Evolutionary conservation across 2,113 vertebrate species (phyloP), one percentile per base, ranked within the genome.

Genomic region (Sinocyclocheilus rhinocerous): DNA sequence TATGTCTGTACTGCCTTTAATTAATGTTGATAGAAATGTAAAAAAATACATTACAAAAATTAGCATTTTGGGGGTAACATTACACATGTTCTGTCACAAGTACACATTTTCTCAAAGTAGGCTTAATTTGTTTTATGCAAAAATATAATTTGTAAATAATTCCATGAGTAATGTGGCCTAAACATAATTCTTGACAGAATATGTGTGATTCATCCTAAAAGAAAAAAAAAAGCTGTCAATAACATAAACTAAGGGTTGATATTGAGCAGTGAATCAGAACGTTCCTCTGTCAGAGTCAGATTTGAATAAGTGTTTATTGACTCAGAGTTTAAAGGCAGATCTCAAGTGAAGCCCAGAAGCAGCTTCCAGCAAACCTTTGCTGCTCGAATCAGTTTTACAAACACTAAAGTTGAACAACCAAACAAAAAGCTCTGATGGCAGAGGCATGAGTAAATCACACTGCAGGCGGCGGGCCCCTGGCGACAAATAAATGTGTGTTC

Each of bases 241-340:
- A 2, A 33, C 15, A 33, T 7, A 26, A 69, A 29, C 39, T 18
- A 33, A 33, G 26, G 29, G 7, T 9, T 69, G 65, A 69, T 33
- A 69, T 33, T 33, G 26, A 69, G 65, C 26, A 8, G 26, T 69
- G 29, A 9, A 20, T 39, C 29, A 70, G 16, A 69, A 20, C 39
- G 15, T 29, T 16, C 29, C 18, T 36, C 18, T 36, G 0, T 48
- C 9, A 20, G 18, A 20, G 36, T 72, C 8, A 72, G 18, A 72
- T 39, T 39, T 72, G 69, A 72, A 22, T 22, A 39, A 36, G 18
- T 72, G 36, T 75, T 70, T 82, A 76, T 88, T 33, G 55, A 57
- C 55, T 55, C 29, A 16, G 50, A 52, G 50, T 52, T 7, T 87
- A 45, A 15, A 75, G 3, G 9, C 36, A 24, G 42, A 1, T 76